phyloP scores from a whole-genome alignment of 2,797 vertebrate species.

The Leptoclinus maculatus region DNA sequence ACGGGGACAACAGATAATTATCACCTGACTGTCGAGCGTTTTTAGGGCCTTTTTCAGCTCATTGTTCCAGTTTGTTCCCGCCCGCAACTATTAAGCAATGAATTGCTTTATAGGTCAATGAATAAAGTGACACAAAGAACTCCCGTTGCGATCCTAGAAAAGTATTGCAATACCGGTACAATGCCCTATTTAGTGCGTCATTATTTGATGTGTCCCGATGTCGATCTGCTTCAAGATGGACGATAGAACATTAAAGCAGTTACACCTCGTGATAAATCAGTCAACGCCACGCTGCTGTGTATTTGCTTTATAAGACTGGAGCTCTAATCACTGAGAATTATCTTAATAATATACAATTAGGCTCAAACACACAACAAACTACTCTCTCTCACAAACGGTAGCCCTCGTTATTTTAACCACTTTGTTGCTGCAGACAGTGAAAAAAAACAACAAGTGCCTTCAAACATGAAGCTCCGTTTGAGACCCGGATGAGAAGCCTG shows the following conservation, averaged over 20 bases:
- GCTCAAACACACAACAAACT: slow-evolving; percentile 4
- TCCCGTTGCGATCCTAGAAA: no score
- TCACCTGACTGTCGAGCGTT: no score
- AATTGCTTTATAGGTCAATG: not conserved
- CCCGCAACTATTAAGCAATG: not conserved
- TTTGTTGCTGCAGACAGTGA: not conserved
- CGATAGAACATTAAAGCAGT: slow-evolving; percentile 41
- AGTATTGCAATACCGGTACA: no score
- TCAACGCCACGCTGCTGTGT: slow-evolving; percentile 18
- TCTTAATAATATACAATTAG: slow-evolving; percentile 56
- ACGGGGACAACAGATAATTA: no score
- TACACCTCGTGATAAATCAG: slow-evolving; percentile 41
- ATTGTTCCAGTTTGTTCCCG: no score
- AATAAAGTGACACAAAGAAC: not conserved
- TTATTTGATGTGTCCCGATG: slow-evolving; percentile 22
- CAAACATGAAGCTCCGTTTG: not conserved
- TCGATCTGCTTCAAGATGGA: slow-evolving; percentile 42
- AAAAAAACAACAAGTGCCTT: not conserved
- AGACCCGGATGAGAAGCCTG: not conserved
- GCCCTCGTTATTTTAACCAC: slow-evolving; percentile 12
- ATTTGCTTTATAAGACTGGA: slow-evolving; percentile 24
- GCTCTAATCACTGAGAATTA: slow-evolving; percentile 59
- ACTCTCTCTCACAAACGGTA: not conserved
- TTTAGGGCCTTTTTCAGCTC: no score
- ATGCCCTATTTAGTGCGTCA: not conserved